phyloP scores from a whole-genome alignment of 2,113 vertebrate genomes.

The Taxidea taxus region DNA sequence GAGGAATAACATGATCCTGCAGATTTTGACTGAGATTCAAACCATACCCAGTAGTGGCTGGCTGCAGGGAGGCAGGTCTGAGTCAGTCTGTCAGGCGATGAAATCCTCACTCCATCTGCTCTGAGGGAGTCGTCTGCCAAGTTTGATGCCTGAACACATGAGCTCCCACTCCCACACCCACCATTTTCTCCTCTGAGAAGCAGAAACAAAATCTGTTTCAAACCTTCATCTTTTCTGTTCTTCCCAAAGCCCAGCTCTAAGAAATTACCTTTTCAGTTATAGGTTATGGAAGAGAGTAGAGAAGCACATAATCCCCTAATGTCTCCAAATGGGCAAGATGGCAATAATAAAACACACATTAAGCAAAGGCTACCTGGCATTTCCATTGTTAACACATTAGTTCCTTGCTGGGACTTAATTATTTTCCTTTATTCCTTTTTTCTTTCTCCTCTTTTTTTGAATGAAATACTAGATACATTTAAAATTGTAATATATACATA shows the following conservation, averaged over 20 bases:
- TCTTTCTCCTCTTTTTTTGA: neutral
- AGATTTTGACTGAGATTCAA: slow-evolving; percentile 40
- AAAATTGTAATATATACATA: neutral
- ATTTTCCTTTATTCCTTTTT: neutral
- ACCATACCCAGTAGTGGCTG: slow-evolving; percentile 31
- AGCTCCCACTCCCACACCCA: slow-evolving; percentile 46
- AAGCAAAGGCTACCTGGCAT: neutral
- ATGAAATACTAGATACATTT: slow-evolving; percentile 3
- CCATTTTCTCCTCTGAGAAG: slow-evolving; percentile 52
- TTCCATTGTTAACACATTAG: neutral
- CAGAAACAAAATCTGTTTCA: slow-evolving; percentile 69
- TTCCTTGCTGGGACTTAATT: neutral
- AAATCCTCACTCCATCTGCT: slow-evolving; percentile 74
- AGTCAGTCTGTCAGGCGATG: slow-evolving; percentile 59
- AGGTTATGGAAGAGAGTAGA: neutral
- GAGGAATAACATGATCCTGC: neutral
- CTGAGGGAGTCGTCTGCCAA: slow-evolving; percentile 61
- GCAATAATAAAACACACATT: neutral
- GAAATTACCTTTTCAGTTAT: slow-evolving; percentile 25
- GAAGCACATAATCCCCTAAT: neutral
- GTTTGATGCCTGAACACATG: slow-evolving; percentile 60
- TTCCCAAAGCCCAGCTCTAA: slow-evolving; percentile 20
- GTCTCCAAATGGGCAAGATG: neutral
- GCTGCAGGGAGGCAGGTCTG: slow-evolving; percentile 63
- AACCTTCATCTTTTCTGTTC: slow-evolving; percentile 47